Conservation (phyloP, 2,888 invertebrate genomes). For the Tetheella fluctuosa region DNA sequence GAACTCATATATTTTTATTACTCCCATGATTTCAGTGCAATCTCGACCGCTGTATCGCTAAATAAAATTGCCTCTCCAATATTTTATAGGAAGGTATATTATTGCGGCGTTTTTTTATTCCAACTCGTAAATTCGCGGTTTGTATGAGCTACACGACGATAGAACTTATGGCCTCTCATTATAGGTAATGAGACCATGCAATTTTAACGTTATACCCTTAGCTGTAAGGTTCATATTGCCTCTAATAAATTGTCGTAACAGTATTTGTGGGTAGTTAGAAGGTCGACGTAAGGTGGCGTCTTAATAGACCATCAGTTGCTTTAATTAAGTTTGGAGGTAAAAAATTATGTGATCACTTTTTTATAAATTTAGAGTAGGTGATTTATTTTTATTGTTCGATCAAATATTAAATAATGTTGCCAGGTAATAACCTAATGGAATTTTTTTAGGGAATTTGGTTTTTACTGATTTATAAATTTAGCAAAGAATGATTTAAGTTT, state of each 20-base stretch:
- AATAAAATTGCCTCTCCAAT: not conserved
- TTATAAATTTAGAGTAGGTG: not conserved
- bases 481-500: too few species aligned
- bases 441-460: too few species aligned
- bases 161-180: conserved; percentile 58
- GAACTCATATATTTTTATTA: not conserved
- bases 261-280: conserved; percentile 15
- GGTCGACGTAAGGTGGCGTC: conserved; percentile 12
- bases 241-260: conserved; percentile 9
- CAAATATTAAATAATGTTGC: too few species aligned
- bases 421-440: too few species aligned
- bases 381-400: not conserved
- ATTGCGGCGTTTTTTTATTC: conserved; percentile 36
- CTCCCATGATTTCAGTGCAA: too few species aligned
- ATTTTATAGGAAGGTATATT: not conserved
- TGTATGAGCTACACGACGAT: conserved; percentile 54
- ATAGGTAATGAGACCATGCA: conserved; percentile 53
- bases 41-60: not conserved
- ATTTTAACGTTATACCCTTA: conserved; percentile 32
- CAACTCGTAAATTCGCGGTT: conserved; percentile 40
- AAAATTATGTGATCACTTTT: not conserved
- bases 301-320: not conserved
- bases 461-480: too few species aligned
- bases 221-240: conserved; percentile 30
- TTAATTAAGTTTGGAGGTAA: conserved; percentile 35